These are phyloP conservation scores for Synergus japonicus DNA, from an alignment of 2,888 invertebrate genomes.

Conservation along the genomic window DNA sequence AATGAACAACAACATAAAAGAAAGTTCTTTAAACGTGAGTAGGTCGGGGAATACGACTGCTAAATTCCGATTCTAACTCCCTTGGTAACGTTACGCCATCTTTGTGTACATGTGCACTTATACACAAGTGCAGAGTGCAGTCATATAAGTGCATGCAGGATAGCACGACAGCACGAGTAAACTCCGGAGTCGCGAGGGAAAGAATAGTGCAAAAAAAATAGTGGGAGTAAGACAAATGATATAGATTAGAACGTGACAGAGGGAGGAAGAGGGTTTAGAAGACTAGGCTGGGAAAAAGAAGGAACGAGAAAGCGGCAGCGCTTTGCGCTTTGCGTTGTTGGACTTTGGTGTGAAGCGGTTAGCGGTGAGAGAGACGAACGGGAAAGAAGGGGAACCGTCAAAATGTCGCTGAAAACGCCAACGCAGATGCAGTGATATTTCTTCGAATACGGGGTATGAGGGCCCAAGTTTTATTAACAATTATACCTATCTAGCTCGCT, in stretches of 20 bases:
- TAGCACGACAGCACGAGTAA: neutral
- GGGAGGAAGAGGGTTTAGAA: neutral
- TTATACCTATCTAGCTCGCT: neutral
- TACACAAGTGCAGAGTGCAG: neutral
- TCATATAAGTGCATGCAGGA: neutral
- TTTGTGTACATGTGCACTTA: neutral
- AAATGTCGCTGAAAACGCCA: conserved; percentile 75
- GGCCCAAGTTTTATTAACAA: neutral
- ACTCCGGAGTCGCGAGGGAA: neutral
- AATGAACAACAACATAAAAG: neutral
- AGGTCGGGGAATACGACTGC: neutral
- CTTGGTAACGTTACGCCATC: conserved; percentile 6
- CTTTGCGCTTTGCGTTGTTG: conserved; percentile 24
- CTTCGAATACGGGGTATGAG: conserved; percentile 18
- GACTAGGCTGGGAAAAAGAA: conserved; percentile 12
- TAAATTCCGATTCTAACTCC: neutral
- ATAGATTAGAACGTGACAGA: conserved; percentile 8
- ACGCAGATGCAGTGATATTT: conserved; percentile 69
- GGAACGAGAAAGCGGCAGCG: conserved; percentile 52
- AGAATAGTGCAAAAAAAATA: neutral
- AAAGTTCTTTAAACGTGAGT: neutral
- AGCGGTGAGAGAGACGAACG: conserved; percentile 33
- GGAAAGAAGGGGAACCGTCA: conserved; percentile 61
- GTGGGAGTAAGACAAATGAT: neutral
- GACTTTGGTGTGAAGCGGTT: conserved; percentile 10